A percentile compares a stretch with the other conserved stretches of the same genome.
phyloP scores from a whole-genome alignment of 2,888 invertebrate genomes.

The Diarsia brunnea region DNA sequence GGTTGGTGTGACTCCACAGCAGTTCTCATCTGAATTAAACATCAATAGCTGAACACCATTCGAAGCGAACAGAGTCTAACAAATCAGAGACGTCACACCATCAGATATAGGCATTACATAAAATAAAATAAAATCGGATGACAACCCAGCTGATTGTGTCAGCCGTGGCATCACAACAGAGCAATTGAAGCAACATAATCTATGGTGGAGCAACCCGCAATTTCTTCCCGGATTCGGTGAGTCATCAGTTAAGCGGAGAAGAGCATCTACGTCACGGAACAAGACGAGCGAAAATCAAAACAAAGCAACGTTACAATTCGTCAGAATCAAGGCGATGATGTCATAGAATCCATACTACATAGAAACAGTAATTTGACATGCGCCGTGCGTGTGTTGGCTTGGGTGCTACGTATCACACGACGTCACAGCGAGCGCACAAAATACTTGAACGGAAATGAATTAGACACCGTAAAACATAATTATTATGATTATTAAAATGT shows the following conservation, averaged over 20 bases:
- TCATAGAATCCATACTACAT: not conserved
- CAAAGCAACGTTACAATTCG: not conserved
- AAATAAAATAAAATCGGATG: not conserved
- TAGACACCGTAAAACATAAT: not conserved
- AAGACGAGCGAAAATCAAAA: not conserved
- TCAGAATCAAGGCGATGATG: not conserved
- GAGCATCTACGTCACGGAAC: slow-evolving; percentile 2
- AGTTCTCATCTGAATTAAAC: no score
- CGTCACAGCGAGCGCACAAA: not conserved
- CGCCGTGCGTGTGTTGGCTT: not conserved
- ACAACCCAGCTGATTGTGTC: slow-evolving; percentile 7
- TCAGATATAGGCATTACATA: no score
- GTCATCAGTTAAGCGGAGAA: not conserved
- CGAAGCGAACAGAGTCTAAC: no score
- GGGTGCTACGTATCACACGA: slow-evolving; percentile 8
- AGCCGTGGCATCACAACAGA: slow-evolving; percentile 4
- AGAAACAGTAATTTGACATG: slow-evolving; percentile 2
- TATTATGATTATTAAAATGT: no score
- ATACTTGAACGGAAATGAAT: slow-evolving; percentile 1
- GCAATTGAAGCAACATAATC: slow-evolving; percentile 1
- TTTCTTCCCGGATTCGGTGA: not conserved
- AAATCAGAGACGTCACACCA: no score
- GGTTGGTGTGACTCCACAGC: no score
- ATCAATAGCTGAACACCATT: no score
- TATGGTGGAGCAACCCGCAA: slow-evolving; percentile 1